phyloP scores from a whole-genome alignment of 1,140 invertebrate species.

The Bradysia coprophila region DNA sequence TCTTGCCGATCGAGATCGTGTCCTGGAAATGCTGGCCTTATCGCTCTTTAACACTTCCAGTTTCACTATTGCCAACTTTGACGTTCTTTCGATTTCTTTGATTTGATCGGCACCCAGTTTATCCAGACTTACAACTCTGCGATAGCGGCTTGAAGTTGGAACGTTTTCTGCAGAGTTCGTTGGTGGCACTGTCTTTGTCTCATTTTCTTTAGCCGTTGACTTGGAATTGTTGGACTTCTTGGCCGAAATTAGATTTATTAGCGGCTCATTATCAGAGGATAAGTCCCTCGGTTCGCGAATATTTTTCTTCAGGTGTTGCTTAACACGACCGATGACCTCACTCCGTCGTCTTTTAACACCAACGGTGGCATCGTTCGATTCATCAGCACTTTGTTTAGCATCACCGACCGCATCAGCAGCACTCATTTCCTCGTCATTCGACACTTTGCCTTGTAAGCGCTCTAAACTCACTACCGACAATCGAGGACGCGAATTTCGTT shows the following conservation, averaged over 20 bases:
- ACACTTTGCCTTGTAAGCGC: constrained; percentile 28
- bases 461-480: constrained; percentile 35
- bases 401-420: constrained; percentile 12
- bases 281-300: too few relatives aligned
- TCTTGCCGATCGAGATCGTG: too few relatives aligned
- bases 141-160: not conserved
- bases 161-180: not conserved
- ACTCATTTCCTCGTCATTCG: constrained; percentile 13
- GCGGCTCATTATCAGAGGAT: too few relatives aligned
- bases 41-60: too few relatives aligned
- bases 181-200: not conserved
- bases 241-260: too few relatives aligned
- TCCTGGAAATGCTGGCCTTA: too few relatives aligned
- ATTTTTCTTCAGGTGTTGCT: not conserved
- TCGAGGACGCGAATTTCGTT: constrained; percentile 29
- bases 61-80: too few relatives aligned
- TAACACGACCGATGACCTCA: not conserved
- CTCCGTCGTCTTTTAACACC: not conserved
- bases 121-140: too few relatives aligned
- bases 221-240: not conserved
- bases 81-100: too few relatives aligned
- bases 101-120: too few relatives aligned
- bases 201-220: not conserved
- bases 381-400: not conserved
- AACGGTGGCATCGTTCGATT: not conserved